phyloP scores from a whole-genome alignment of 2,888 invertebrate species.

The Oeneis ivallda region DNA sequence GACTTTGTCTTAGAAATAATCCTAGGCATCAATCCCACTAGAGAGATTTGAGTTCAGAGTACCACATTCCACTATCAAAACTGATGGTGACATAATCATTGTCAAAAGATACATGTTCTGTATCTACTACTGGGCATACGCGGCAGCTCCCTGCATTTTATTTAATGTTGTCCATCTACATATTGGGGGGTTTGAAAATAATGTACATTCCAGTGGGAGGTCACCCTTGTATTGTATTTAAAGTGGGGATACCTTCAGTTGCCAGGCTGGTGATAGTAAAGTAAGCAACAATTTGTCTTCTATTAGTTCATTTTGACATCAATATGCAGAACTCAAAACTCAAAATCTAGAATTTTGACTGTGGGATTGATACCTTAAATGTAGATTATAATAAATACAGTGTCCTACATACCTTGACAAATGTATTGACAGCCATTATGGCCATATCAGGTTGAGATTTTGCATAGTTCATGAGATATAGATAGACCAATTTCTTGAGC shows the following conservation, averaged over 20 bases:
- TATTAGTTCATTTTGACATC: not conserved
- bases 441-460: slow-evolving; percentile 99
- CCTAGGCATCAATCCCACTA: not conserved
- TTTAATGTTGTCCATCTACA: no score
- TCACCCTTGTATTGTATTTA: no score
- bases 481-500: slow-evolving; percentile 98
- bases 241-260: no score
- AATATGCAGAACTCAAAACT: not conserved
- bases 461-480: slow-evolving; percentile 99
- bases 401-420: slow-evolving; percentile 91
- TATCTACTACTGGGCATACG: no score
- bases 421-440: slow-evolving; percentile 99
- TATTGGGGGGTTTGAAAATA: no score
- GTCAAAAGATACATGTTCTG: no score
- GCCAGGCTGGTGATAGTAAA: not conserved
- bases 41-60: not conserved
- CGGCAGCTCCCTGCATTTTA: no score
- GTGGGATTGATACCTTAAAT: slow-evolving; percentile 10
- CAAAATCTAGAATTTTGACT: not conserved
- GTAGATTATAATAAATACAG: not conserved
- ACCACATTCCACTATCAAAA: not conserved
- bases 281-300: not conserved
- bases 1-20: slow-evolving; percentile 23
- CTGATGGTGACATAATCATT: not conserved
- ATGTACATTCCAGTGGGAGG: no score